A percentile compares a stretch with the other conserved stretches of the same genome.
phyloP scores from a whole-genome alignment of 2,888 invertebrate genomes.

The Megalurothrips usitatus region DNA sequence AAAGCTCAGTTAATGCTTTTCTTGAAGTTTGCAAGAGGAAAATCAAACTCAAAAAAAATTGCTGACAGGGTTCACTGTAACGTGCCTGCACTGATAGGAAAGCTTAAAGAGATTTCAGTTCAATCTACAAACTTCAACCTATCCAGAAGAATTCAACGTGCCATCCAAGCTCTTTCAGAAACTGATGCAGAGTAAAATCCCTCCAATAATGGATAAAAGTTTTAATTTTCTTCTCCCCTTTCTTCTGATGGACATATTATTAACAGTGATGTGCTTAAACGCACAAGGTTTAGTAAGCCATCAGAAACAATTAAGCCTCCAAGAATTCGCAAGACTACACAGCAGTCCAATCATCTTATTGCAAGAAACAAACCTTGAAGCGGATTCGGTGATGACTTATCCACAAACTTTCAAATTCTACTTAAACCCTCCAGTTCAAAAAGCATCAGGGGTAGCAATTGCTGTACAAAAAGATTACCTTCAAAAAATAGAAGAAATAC shows the following conservation, averaged over 20 bases:
- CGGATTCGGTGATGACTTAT: background rate
- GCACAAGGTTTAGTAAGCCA: background rate
- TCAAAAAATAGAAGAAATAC: too few relatives aligned
- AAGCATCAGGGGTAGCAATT: too few relatives aligned
- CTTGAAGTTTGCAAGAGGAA: background rate
- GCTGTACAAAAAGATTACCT: too few relatives aligned
- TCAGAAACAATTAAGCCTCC: background rate
- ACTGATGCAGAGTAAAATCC: background rate
- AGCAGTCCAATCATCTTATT: background rate
- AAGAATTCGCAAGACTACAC: background rate
- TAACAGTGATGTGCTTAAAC: background rate
- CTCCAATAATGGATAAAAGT: background rate
- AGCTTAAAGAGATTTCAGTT: background rate
- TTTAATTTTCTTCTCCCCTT: background rate
- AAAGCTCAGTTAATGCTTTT: background rate
- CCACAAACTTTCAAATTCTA: too few relatives aligned
- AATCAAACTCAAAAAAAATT: background rate
- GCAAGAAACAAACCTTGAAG: background rate
- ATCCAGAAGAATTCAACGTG: background rate
- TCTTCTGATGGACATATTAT: background rate
- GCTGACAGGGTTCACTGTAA: background rate
- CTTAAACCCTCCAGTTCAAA: too few relatives aligned
- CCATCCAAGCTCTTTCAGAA: background rate
- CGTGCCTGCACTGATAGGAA: background rate
- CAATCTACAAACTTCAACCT: background rate